Conservation (phyloP, 2,888 invertebrate species). For the Microctonus brassicae region DNA sequence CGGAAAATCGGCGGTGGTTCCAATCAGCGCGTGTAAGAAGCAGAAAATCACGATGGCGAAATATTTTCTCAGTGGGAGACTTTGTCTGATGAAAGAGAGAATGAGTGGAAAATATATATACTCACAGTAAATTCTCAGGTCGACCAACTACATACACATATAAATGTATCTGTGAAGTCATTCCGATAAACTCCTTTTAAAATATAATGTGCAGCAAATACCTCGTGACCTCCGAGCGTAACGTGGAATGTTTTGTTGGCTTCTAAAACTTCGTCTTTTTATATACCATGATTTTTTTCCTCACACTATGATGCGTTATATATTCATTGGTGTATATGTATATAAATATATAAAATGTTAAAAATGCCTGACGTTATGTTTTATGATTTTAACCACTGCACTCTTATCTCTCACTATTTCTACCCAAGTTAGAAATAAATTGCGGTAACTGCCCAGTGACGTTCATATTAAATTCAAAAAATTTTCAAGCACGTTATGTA, state of each 20-base stretch:
- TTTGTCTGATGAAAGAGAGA: not conserved
- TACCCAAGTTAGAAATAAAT: not conserved
- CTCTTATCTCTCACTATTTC: not conserved
- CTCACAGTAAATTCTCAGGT: too few species aligned
- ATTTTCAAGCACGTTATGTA: not conserved
- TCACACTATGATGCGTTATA: not conserved
- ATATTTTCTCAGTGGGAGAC: constrained; percentile 40
- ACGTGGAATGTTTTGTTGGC: constrained; percentile 58
- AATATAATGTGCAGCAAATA: constrained; percentile 60
- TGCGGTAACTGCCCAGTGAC: not conserved
- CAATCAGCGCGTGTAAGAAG: constrained; percentile 61
- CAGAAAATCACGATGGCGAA: constrained; percentile 61
- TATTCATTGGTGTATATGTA: not conserved
- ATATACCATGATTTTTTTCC: not conserved
- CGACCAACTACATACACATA: too few species aligned
- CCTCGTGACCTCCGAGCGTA: constrained; percentile 65
- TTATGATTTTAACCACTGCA: constrained; percentile 26
- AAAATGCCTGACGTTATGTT: constrained; percentile 24
- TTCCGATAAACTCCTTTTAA: constrained; percentile 32
- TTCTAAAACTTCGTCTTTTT: constrained; percentile 6
- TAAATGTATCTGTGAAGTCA: not conserved
- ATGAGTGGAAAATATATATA: too few species aligned
- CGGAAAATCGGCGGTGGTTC: constrained; percentile 62
- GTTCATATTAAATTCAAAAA: not conserved
- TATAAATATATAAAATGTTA: not conserved